Percentiles rank a stretch among this genome's conserved stretches.
phyloP scores from a whole-genome alignment of 1,140 invertebrate species.

The Pseudomyrmex flavicornis region DNA sequence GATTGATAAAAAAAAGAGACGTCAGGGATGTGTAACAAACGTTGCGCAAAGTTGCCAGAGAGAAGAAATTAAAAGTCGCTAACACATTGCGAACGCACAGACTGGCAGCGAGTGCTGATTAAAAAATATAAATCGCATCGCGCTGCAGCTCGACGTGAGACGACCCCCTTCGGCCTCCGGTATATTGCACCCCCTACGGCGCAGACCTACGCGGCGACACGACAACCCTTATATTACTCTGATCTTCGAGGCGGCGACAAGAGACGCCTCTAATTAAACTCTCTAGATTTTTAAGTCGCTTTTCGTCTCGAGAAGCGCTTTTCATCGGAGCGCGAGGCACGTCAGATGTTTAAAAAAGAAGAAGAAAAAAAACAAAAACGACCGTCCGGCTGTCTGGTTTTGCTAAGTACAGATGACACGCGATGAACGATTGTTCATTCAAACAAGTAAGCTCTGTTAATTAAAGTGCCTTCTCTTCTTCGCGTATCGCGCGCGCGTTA shows the following conservation, averaged over 20 bases:
- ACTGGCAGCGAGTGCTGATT: conserved; percentile 31
- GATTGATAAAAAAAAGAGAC: neutral
- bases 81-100: conserved; percentile 8
- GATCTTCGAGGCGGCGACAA: conserved; percentile 69
- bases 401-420: neutral
- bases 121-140: conserved; percentile 60
- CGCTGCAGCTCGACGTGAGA: conserved; percentile 23
- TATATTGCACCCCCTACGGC: conserved; percentile 63
- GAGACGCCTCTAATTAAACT: conserved; percentile 72
- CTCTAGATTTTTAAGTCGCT: conserved; percentile 62
- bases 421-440: neutral
- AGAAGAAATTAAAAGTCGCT: conserved; percentile 31
- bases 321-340: conserved; percentile 14
- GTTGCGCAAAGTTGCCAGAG: neutral
- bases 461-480: neutral
- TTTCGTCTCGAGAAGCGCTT: conserved; percentile 40
- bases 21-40: too few species aligned
- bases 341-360: conserved; percentile 2
- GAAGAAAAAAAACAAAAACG: neutral
- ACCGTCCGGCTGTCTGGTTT: neutral
- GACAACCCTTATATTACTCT: conserved; percentile 65
- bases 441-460: conserved; percentile 12
- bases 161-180: conserved; percentile 20
- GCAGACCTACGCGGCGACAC: conserved; percentile 39
- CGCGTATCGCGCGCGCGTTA: neutral